Base-by-base conservation (phyloP, 2,888 invertebrate species). In the Stenurella melanura region DNA sequence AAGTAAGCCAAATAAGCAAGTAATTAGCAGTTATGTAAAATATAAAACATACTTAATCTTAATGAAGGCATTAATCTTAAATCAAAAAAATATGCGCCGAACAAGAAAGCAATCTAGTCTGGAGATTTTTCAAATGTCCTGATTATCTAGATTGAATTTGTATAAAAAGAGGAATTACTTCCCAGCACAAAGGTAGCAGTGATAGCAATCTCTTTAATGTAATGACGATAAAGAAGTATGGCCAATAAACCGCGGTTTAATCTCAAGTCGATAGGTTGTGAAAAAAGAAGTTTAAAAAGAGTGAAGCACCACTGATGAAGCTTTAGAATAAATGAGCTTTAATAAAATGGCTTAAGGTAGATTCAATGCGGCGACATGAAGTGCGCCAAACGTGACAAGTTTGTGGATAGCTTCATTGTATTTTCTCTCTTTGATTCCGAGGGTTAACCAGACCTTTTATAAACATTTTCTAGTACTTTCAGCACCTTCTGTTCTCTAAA, bases 281-380 rank as follows among this genome's bases (percentile, higher is more conserved):
- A 80, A 80, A 83, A 82, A 81, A 78, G 80, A 74, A 77, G 77
- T 69, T 82, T 78, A 76, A 81, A 82, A 81, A 81, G 77, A 78
- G 78, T 71, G 80, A 74, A 76, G 76, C 81, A 70, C 75, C 81
- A 77, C 82, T 83, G 85, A 86, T 85, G 85, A 85, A 85, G 85
- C 84, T 82, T 82, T 81, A 79, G 82, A 85, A 85, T 86, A 86
- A 86, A 86, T 85, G 85, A 84, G 83, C 82, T 86, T 86, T 84
- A 84, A 85, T 85, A 85, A 86, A 85, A 86, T 81, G 84, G 85
- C 84, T 86, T 81, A 84, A 85, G 85, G 83, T 85, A 82, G 83
- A 84, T 85, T 83, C 84, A 82, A 84, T 85, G 84, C 83, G 79
- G 82, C 75, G 81, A 85, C 85, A 85, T 85, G 82, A 80, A 85